Percentiles rank a stretch among this genome's conserved stretches.
Conservation (phyloP, 2,113 vertebrate species). For the Plecturocebus donacophilus region DNA sequence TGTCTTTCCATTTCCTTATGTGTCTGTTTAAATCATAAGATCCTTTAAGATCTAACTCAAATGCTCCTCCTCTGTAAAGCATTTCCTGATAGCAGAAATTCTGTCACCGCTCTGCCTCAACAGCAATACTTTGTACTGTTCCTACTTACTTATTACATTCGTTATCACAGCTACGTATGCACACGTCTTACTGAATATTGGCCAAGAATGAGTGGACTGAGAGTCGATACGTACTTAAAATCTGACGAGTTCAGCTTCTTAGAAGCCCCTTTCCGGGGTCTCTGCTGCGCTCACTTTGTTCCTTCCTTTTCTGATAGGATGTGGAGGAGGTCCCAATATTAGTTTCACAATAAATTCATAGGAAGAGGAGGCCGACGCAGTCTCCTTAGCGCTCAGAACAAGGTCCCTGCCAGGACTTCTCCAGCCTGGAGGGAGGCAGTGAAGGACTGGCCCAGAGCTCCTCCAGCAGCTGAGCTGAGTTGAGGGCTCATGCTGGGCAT, state of each 20-base stretch:
- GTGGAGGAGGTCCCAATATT: not conserved
- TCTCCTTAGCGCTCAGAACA: not conserved
- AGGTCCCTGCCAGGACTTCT: not conserved
- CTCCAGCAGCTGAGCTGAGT: fast-evolving
- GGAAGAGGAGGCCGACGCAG: not conserved
- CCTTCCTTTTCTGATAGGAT: not conserved
- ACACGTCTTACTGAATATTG: no score
- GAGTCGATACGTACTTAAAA: not conserved
- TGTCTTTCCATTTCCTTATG: not conserved
- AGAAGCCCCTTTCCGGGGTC: not conserved
- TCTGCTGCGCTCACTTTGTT: not conserved
- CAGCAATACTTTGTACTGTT: no score
- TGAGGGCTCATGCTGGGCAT: fast-evolving
- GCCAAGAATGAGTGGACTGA: not conserved
- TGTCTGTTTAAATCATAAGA: not conserved
- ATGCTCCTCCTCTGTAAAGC: not conserved
- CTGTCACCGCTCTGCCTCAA: not conserved
- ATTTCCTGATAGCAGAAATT: not conserved
- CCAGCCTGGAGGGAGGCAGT: not conserved
- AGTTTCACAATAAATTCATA: not conserved
- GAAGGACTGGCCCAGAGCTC: not conserved
- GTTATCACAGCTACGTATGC: no score
- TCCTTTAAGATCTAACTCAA: not conserved
- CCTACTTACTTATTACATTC: not conserved
- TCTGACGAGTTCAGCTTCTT: not conserved